Evolutionary conservation across 2,888 invertebrate genomes (phyloP).

Genomic region (Drosophila seclusa): DNA sequence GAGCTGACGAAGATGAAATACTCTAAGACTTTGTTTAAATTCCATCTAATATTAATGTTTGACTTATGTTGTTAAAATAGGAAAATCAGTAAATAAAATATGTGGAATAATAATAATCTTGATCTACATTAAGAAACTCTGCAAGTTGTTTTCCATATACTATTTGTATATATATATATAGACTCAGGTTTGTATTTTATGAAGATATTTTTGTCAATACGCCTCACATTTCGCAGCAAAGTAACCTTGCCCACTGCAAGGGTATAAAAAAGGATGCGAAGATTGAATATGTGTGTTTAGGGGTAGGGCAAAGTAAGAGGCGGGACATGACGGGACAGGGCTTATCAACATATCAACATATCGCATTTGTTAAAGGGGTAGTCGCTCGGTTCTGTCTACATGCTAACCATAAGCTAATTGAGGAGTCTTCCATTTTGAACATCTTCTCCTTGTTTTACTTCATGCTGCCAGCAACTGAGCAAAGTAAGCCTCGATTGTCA

Average conservation of each 20-base stretch:
- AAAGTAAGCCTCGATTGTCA: conserved; percentile 47
- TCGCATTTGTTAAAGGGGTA: conserved; percentile 41
- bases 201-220: neutral
- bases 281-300: conserved; percentile 12
- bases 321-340: conserved; percentile 17
- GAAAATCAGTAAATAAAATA: neutral
- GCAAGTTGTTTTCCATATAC: neutral
- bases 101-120: neutral
- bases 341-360: conserved; percentile 33
- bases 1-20: neutral
- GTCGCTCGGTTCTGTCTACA: conserved; percentile 12
- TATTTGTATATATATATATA: no score
- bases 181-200: neutral
- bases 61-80: no score
- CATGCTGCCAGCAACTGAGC: conserved; percentile 35
- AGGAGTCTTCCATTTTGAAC: conserved; percentile 44
- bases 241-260: neutral
- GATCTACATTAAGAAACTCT: neutral
- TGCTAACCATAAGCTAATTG: conserved; percentile 64
- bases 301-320: neutral
- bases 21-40: neutral
- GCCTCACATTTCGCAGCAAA: neutral
- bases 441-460: conserved; percentile 3
- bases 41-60: neutral
- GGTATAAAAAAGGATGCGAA: conserved; percentile 10